Evolutionary conservation across 1,140 invertebrate genomes (phyloP), one percentile per base, ranked within the genome.

Genomic region (Homarus americanus): DNA sequence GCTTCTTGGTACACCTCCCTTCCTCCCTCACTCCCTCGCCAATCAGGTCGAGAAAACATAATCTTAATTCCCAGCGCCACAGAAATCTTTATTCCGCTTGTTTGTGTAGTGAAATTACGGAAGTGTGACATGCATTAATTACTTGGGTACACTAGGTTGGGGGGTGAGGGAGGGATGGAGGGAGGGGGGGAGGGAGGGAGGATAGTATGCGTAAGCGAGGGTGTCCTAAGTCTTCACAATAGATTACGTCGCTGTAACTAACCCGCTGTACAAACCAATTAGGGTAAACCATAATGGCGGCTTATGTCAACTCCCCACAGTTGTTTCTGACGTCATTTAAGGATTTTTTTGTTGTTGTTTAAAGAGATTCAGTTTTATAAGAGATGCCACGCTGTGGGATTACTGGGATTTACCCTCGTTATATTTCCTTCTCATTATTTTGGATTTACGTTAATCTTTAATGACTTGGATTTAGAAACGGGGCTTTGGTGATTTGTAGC

Each of bases 281-380:
- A 69, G 63, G 63, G 2, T 5, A 5, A 32, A 32, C 63, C 63
- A 32, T 69, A 10, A 28, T 5, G 63, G 63, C 4, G 63, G 63
- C 24, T 69, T 69, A 69, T 69, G 63, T 69, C 63, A 69, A 32
- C 63, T 28, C n/a, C n/a, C 28, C 28, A 32, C n/a, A 32, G 63
- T 32, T 32, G 63, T 28, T 69, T 69, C 63, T 69, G n/a, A 20
- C 63, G 63, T 69, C 63, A 69, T 69, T 69, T n/a, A n/a, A 69
- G 7, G 63, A 12, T 69, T 9, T 28, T 28, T 58, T 58, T 15
- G 44, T 15, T 58, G 53, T 58, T 20, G 4, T 58, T 58, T 58
- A 20, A 58, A 58, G 17, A 20, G 17, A 12, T 58, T 3, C n/a
- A n/a, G 24, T 58, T 20, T 3, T 58, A 15, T 20, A 20, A 17